These are phyloP conservation scores for Bufotes viridis DNA, from an alignment of 2,797 vertebrate genomes.

Conservation along the genomic window DNA sequence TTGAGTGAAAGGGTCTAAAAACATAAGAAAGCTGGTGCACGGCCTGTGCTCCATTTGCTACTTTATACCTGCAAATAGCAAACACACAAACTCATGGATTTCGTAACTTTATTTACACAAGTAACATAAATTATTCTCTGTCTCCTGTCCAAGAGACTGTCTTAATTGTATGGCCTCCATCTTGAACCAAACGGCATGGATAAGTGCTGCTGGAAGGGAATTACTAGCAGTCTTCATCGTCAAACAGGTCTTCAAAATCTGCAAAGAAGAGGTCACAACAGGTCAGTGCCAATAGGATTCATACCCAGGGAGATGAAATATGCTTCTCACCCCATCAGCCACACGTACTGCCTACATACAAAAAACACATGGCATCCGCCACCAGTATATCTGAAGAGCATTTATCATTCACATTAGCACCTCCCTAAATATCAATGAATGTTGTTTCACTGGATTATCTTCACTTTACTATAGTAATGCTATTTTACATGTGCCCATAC, in stretches of 20 bases:
- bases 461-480: no score
- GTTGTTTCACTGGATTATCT: no score
- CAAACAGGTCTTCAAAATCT: conserved; percentile 84
- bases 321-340: no score
- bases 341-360: no score
- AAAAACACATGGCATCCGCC: no score
- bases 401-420: no score
- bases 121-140: conserved; percentile 27
- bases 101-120: conserved; percentile 38
- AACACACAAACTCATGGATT: background rate
- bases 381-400: no score
- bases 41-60: background rate
- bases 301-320: no score
- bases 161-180: background rate
- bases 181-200: background rate
- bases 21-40: no score
- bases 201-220: background rate
- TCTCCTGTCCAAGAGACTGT: background rate
- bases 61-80: background rate
- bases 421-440: no score
- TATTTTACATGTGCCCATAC: no score
- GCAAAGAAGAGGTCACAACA: background rate
- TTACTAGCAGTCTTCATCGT: conserved; percentile 81
- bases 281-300: background rate
- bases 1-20: no score